Evolutionary conservation across 2,888 invertebrate species (phyloP), one percentile per base, ranked within the genome.

Genomic region (Alcis repandata): DNA sequence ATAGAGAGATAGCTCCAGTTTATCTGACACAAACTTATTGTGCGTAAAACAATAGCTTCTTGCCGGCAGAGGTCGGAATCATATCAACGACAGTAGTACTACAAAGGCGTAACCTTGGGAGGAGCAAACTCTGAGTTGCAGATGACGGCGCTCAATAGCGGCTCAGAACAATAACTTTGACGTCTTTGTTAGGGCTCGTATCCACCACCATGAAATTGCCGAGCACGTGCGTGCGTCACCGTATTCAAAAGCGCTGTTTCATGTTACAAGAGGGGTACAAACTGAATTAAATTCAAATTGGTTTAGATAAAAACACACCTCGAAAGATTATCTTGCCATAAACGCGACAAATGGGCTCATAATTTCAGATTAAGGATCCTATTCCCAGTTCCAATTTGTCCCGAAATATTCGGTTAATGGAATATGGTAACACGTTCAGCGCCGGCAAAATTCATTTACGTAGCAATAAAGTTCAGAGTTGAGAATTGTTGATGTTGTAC

Each of bases 141-240:
- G 79, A 79, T 82, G 83, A 79, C 79, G 78, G 71, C 75, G 68
- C 74, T 76, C 63, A 72, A 46, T 75, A 77, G 56, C 36, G 11
- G 40, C 74, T 71, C 80, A 84, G 83, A 87, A 90, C 87, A 91
- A 88, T 88, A 83, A 82, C 73, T 78, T 71, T 69, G 75, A 71
- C 65, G 78, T 79, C 80, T 82, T 89, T 87, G 87, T 89, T 76
- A 73, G 57, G 78, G 75, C 85, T 84, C 84, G 80, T 82, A 82
- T 75, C 53, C 49, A 60, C 57, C 57, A 64, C 66, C 63, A 67
- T 71, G 67, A 82, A 84, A 87, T 83, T 79, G 80, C 68, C 72
- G 72, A 77, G 75, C 85, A 86, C 82, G 83, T 85, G 85, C 84
- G 80, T 82, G 56, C 49, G 54, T 66, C 49, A 43, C 77, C 75